Evolutionary conservation across 2,113 vertebrate species (phyloP).

Genomic region (Ondatra zibethicus): DNA sequence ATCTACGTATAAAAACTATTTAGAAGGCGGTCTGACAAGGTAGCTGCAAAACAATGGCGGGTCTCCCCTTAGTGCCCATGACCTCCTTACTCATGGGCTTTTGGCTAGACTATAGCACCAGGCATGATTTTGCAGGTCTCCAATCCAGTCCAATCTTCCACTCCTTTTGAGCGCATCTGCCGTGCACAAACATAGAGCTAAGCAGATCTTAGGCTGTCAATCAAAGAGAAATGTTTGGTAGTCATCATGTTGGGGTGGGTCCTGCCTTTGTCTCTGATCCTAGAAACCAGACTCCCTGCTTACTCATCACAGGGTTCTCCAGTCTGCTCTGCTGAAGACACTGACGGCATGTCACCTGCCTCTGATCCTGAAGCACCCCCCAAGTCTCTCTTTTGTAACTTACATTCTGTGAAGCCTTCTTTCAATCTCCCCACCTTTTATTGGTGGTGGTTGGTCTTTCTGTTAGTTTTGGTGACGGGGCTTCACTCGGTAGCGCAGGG

Average conservation of each 20-base stretch:
- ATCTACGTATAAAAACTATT: neutral
- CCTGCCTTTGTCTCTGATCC: conserved; percentile 31
- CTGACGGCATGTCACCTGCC: neutral
- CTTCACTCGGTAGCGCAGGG: neutral
- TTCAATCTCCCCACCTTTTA: neutral
- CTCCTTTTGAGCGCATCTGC: conserved; percentile 2
- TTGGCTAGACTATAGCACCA: neutral
- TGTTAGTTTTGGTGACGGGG: neutral
- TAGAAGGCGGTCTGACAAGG: neutral
- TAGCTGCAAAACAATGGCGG: neutral
- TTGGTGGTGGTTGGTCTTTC: neutral
- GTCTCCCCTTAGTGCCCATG: neutral
- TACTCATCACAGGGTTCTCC: neutral
- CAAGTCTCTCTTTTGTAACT: neutral
- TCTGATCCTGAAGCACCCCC: conserved; percentile 29
- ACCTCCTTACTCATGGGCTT: neutral
- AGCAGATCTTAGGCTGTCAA: neutral
- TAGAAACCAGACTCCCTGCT: neutral
- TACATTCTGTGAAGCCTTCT: neutral
- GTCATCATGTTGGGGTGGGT: neutral
- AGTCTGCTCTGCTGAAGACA: neutral
- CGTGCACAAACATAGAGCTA: conserved; percentile 11
- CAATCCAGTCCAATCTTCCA: neutral
- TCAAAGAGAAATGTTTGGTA: neutral
- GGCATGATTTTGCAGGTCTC: neutral